Conservation (phyloP, 1,140 invertebrate genomes). For the Akabosia matsudoensis region DNA sequence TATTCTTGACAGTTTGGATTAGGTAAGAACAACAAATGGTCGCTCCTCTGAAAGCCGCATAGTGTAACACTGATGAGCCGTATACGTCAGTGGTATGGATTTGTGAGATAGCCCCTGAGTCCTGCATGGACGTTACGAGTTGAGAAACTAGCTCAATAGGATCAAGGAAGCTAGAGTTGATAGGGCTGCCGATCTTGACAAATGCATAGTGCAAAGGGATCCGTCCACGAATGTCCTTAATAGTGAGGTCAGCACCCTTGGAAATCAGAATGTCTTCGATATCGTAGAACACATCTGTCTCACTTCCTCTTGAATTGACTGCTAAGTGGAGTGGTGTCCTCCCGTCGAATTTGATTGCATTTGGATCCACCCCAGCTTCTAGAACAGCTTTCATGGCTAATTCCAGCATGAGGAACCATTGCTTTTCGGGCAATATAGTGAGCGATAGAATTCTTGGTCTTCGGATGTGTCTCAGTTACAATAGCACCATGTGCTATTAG, state of each 20-base stretch:
- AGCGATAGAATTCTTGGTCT: conserved; percentile 47
- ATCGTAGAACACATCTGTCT: conserved; percentile 49
- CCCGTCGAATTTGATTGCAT: conserved; percentile 49
- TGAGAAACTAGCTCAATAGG: conserved; percentile 55
- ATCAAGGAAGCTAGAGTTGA: conserved; percentile 49
- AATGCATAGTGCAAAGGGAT: conserved; percentile 56
- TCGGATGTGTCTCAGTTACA: conserved; percentile 41
- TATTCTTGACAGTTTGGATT: background rate
- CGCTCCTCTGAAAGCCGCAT: conserved; percentile 55
- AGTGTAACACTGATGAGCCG: conserved; percentile 54
- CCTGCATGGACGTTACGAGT: conserved; percentile 50
- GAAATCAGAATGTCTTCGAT: conserved; percentile 49
- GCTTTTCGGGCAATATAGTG: conserved; percentile 47
- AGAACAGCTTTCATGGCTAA: conserved; percentile 47
- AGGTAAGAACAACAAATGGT: conserved; percentile 52
- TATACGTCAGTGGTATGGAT: conserved; percentile 52
- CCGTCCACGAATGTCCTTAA: conserved; percentile 46
- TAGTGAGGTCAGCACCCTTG: conserved; percentile 46
- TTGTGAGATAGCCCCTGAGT: conserved; percentile 32
- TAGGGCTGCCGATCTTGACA: conserved; percentile 48
- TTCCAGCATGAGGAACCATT: conserved; percentile 30
- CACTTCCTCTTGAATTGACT: conserved; percentile 51
- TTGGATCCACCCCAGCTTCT: conserved; percentile 48
- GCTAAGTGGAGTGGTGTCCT: conserved; percentile 53
- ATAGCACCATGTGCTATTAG: conserved; percentile 46